phyloP scores from a whole-genome alignment of 2,888 invertebrate species.

The Lepidocyrtoides sp. region DNA sequence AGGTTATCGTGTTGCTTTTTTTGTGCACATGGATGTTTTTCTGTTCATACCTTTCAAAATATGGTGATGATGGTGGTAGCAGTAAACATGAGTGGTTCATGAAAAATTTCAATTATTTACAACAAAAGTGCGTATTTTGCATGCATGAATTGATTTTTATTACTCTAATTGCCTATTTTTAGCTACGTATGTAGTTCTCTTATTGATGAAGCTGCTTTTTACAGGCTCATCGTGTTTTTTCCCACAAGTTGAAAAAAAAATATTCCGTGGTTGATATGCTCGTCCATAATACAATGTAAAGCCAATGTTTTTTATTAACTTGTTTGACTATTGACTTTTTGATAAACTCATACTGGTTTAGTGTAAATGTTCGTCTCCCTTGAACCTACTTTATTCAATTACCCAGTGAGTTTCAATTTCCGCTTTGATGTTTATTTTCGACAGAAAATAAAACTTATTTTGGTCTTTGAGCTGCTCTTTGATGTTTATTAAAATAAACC shows the following conservation, averaged over 20 bases:
- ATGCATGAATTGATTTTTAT: too few relatives aligned
- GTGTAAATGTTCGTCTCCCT: not conserved
- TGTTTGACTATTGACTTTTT: too few relatives aligned
- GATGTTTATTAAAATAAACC: too few relatives aligned
- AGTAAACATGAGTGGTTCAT: not conserved
- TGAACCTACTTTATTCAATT: not conserved
- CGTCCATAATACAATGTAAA: too few relatives aligned
- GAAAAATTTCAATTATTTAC: too few relatives aligned
- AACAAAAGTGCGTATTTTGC: slow-evolving; percentile 8
- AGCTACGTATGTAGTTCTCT: too few relatives aligned
- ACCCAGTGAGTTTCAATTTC: not conserved
- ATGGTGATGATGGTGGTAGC: not conserved
- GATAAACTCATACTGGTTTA: not conserved
- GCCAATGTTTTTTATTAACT: too few relatives aligned
- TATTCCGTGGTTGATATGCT: too few relatives aligned
- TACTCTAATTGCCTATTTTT: too few relatives aligned
- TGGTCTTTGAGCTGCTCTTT: too few relatives aligned
- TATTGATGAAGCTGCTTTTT: too few relatives aligned
- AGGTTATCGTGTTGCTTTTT: slow-evolving; percentile 1
- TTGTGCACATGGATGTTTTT: not conserved
- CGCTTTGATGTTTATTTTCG: not conserved
- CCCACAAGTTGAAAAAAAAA: not conserved
- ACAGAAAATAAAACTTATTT: too few relatives aligned
- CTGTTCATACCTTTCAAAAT: not conserved
- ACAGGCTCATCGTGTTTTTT: not conserved